Evolutionary conservation across 2,888 invertebrate species (phyloP), one percentile per base, ranked within the genome.

Genomic region (Microplitis deprimator): DNA sequence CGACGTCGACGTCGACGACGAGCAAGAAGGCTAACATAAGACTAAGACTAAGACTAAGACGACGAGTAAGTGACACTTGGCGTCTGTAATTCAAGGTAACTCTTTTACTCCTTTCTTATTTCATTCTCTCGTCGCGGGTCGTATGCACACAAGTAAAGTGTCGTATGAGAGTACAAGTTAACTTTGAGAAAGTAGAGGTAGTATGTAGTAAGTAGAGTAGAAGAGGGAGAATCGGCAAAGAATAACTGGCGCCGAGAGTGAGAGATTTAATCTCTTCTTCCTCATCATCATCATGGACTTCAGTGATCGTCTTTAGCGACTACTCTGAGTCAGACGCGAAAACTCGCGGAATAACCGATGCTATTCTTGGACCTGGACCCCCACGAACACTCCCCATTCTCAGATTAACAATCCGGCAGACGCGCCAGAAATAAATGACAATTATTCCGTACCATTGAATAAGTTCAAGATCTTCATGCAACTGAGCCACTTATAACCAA

Each of bases 41-140:
- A 67, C 50, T 8, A 38, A 61, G 50, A 50, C 50, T 74, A 67
- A 74, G 72, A 79, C 83, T 84, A 84, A 84, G 85, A 83, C 85
- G 84, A 85, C 84, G 84, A 83, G 75, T 79, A 77, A 76, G 76
- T 77, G 79, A 78, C 77, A 78, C 81, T 75, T 77, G 81, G 77
- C 79, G 84, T 84, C 71, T 70, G 64, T 65, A 74, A 59, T 62
- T 73, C 77, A 77, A 69, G 65, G 73, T 59, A 64, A 73, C 50
- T 69, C 73, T 69, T 60, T 62, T 62, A 17, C 75, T 41, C 75
- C 41, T 10, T 70, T 50, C 29, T 69, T 60, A 20, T 69, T 62
- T 65, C 65, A 65, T 65, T 61, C 39, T 61, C 77, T 50, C 65
- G 77, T 77, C 77, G 68, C 60, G 74, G 60, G 60, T 68, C 60